Evolutionary conservation across 1,140 invertebrate genomes (phyloP).

Genomic region (Nymphalis io): DNA sequence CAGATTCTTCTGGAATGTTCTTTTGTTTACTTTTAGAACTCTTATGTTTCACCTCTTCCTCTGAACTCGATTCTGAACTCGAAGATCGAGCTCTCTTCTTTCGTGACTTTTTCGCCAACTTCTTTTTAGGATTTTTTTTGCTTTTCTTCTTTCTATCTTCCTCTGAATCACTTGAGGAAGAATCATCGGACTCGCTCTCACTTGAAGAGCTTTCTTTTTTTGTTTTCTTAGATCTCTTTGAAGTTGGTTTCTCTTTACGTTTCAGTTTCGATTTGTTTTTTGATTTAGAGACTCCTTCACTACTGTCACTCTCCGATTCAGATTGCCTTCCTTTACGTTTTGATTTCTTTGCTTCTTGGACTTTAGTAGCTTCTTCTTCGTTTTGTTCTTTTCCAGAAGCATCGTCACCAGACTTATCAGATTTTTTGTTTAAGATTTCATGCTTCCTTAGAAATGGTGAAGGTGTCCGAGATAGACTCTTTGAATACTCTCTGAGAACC

Average conservation of each 20-base stretch:
- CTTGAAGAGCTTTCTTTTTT: slow-evolving; percentile 78
- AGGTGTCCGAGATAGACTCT: slow-evolving; percentile 88
- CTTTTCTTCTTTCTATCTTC: slow-evolving; percentile 84
- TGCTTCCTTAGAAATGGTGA: slow-evolving; percentile 90
- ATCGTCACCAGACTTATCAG: slow-evolving; percentile 70
- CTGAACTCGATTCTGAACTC: slow-evolving; percentile 83
- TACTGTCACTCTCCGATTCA: slow-evolving; percentile 74
- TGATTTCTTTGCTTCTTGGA: slow-evolving; percentile 60
- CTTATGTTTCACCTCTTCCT: slow-evolving; percentile 82
- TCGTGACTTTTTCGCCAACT: slow-evolving; percentile 74
- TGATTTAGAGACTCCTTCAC: slow-evolving; percentile 69
- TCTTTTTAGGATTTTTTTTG: slow-evolving; percentile 77
- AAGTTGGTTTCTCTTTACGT: slow-evolving; percentile 73
- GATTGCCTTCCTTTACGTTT: slow-evolving; percentile 71
- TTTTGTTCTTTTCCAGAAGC: slow-evolving; percentile 68
- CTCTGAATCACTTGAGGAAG: slow-evolving; percentile 83
- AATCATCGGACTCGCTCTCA: slow-evolving; percentile 83
- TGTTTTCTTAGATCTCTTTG: slow-evolving; percentile 78
- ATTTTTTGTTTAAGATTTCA: slow-evolving; percentile 83
- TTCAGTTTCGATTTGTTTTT: slow-evolving; percentile 78
- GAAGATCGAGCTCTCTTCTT: slow-evolving; percentile 79
- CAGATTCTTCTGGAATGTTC: slow-evolving; percentile 74
- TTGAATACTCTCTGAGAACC: slow-evolving; percentile 80
- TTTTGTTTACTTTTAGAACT: slow-evolving; percentile 78
- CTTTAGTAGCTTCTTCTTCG: slow-evolving; percentile 56